phyloP scores from a whole-genome alignment of 2,113 vertebrate genomes.

The Dromaius novaehollandiae region DNA sequence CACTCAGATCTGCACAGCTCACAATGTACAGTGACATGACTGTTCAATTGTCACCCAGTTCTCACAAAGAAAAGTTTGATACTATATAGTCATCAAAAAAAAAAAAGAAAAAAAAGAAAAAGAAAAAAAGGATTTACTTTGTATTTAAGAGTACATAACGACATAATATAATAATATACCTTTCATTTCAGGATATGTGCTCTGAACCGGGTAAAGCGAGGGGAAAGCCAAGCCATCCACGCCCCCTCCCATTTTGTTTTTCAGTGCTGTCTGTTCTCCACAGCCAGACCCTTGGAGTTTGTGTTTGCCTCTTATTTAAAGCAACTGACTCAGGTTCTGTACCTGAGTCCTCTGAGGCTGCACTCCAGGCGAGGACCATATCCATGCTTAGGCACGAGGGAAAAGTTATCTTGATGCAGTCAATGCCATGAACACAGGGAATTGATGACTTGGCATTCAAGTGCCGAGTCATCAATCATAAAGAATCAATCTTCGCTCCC shows the following conservation, averaged over 20 bases:
- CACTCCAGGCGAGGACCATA: conserved; percentile 36
- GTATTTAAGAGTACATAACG: not conserved
- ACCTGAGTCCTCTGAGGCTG: conserved; percentile 49
- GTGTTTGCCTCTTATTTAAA: conserved; percentile 29
- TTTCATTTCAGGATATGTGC: not conserved
- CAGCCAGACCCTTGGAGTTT: not conserved
- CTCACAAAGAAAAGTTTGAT: not conserved
- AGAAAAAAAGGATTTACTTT: not conserved
- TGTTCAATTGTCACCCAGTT: not conserved
- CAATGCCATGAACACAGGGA: conserved; percentile 72
- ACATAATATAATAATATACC: not conserved
- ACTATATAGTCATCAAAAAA: not conserved
- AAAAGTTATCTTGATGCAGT: conserved; percentile 81
- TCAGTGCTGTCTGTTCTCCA: not conserved
- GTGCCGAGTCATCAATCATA: conserved; percentile 81
- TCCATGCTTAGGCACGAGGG: conserved; percentile 60
- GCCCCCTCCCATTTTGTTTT: not conserved
- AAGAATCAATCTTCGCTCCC: conserved; percentile 80
- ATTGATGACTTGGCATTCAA: conserved; percentile 83
- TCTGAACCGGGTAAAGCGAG: not conserved
- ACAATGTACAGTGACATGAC: not conserved
- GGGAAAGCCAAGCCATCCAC: not conserved
- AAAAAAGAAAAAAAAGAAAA: not conserved
- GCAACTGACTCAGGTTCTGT: not conserved
- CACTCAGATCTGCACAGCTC: not conserved